Evolutionary conservation across 2,888 invertebrate species (phyloP), one percentile per base, ranked within the genome.

Genomic region (Axea sp.): DNA sequence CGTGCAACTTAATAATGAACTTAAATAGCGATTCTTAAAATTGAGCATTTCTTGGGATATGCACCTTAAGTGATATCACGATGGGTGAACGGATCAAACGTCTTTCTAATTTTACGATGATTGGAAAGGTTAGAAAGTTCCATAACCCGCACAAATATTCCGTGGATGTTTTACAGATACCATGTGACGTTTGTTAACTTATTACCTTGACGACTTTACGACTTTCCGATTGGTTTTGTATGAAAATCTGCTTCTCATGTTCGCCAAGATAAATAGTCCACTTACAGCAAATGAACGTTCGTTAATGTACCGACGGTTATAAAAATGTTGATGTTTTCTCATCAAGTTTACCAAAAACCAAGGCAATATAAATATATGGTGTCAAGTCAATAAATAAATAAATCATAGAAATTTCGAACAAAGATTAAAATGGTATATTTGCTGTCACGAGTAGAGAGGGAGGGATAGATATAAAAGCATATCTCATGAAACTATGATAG

Each of bases 111-210:
- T 73, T 73, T 68, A 59, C 64, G 68, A 68, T 73, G 68, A 73
- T 68, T 68, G 68, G 73, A 68, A 73, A 68, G 68, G 64, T 73
- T 73, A 68, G 73, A 73, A 73, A 73, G 73, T 73, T 62, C 62
- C 37, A 62, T 62, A 73, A 60, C 53, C 67, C 41, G 67, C 49
- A 43, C 53, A 55, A 73, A 73, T 67, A 67, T 73, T 59, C 17
- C 45, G 31, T 43, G 55, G 62, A 69, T 57, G 62, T 71, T 53
- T 69, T 69, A 37, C 17, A 60, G 60, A 69, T 69, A 60, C 30
- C 39, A 35, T 17, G 53, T 37, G 60, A 60, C 53, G 53, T 60
- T 45, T 53, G 11, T 53, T 53, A 60, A 69, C 69, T 53, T 69
- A 69, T 69, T 60, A 53, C 67, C 24, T 47, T 43, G 33, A 7